Conservation (phyloP, 2,797 vertebrate genomes). For the Xerus rutilus region DNA sequence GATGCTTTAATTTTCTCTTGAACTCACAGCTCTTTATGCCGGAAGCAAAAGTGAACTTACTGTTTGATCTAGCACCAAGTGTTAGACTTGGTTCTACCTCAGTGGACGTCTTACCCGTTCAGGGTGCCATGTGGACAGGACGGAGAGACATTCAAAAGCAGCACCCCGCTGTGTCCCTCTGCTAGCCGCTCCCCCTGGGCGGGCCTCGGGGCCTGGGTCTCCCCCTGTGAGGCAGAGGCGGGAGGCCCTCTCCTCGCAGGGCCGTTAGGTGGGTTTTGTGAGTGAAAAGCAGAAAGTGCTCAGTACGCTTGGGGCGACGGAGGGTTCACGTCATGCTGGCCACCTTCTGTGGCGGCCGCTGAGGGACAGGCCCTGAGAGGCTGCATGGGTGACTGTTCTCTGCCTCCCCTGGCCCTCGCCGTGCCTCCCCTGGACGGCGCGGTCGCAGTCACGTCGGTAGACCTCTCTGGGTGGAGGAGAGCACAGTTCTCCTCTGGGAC, state of each 20-base stretch:
- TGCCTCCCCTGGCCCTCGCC: neutral
- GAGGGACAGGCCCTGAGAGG: neutral
- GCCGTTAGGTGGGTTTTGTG: accelerated
- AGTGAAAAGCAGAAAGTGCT: neutral
- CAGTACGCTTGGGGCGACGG: neutral
- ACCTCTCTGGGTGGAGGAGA: too few relatives aligned
- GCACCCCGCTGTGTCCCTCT: neutral
- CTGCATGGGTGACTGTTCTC: accelerated
- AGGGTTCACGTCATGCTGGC: too few relatives aligned
- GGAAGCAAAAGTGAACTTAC: neutral
- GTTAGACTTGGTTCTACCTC: too few relatives aligned
- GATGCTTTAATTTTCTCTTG: neutral
- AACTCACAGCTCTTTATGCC: neutral
- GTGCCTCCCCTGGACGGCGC: accelerated
- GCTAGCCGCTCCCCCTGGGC: too few relatives aligned
- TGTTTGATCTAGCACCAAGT: neutral
- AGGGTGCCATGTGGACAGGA: neutral
- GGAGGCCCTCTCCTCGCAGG: neutral
- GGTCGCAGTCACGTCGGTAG: neutral
- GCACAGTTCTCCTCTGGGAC: neutral
- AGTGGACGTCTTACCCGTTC: accelerated
- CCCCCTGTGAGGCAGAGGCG: too few relatives aligned
- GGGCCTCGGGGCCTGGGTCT: too few relatives aligned
- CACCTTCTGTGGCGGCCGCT: neutral
- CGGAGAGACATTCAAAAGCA: neutral